Percentiles rank a stretch among this genome's conserved stretches.
These are phyloP conservation scores for Pyrgilauda ruficollis DNA, from an alignment of 2,113 vertebrate genomes.

Conservation along the genomic window DNA sequence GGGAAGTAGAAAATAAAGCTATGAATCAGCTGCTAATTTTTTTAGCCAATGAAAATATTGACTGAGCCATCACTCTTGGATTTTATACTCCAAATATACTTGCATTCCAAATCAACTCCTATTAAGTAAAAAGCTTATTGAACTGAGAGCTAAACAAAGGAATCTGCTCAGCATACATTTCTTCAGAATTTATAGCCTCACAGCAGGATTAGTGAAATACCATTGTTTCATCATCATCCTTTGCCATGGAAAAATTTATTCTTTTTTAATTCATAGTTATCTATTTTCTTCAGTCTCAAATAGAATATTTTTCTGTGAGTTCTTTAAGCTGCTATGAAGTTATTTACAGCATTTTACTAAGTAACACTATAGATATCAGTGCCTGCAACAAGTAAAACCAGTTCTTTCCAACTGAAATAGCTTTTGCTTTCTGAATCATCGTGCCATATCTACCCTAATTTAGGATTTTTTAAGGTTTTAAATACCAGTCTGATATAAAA, in stretches of 20 bases:
- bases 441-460: neutral
- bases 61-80: neutral
- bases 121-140: conserved; percentile 37
- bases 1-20: neutral
- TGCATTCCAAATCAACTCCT: conserved; percentile 8
- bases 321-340: neutral
- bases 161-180: neutral
- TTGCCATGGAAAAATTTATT: neutral
- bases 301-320: neutral
- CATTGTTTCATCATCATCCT: neutral
- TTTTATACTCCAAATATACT: conserved; percentile 1
- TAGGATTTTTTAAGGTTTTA: neutral
- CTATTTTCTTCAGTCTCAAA: neutral
- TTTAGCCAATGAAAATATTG: conserved; percentile 26
- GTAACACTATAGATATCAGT: neutral
- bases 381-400: neutral
- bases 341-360: neutral
- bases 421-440: neutral
- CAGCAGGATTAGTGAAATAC: conserved; percentile 1
- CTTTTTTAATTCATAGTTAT: neutral
- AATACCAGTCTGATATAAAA: neutral
- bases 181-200: neutral
- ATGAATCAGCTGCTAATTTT: neutral
- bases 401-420: neutral
- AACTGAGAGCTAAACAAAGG: conserved; percentile 14